These are phyloP conservation scores for Sthenelais limicola DNA, from an alignment of 2,888 invertebrate genomes.

Conservation along the genomic window DNA sequence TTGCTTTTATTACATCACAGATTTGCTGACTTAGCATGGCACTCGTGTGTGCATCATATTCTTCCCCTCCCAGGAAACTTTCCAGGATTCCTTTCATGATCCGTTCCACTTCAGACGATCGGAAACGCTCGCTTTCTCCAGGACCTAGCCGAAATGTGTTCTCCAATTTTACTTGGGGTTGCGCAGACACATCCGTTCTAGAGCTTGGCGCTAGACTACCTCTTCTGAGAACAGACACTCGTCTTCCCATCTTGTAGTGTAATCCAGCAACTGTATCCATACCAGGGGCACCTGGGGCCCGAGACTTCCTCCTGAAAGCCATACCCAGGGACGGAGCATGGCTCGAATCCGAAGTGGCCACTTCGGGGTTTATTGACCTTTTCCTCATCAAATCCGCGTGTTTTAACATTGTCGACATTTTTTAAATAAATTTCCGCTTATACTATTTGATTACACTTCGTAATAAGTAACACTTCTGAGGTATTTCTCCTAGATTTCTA, in stretches of 20 bases:
- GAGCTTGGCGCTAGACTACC: constrained; percentile 23
- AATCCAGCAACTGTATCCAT: constrained; percentile 18
- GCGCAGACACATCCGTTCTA: constrained; percentile 21
- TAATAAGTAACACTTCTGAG: too few species aligned
- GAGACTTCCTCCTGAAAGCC: constrained; percentile 2
- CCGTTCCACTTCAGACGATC: constrained; percentile 55
- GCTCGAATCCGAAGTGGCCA: too few species aligned
- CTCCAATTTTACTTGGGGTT: constrained; percentile 2
- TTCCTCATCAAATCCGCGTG: too few species aligned
- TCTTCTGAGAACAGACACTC: constrained; percentile 14
- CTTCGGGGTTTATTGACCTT: too few species aligned
- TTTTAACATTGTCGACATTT: too few species aligned
- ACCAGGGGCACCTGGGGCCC: not conserved
- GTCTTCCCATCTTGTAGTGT: constrained; percentile 30
- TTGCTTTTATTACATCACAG: constrained; percentile 62
- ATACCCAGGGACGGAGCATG: too few species aligned
- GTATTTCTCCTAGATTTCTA: too few species aligned
- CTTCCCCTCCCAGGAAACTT: constrained; percentile 61
- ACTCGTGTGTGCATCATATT: constrained; percentile 61
- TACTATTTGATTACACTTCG: too few species aligned
- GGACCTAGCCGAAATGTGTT: constrained; percentile 33
- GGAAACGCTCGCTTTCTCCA: constrained; percentile 56
- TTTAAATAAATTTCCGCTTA: too few species aligned
- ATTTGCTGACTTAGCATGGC: constrained; percentile 59
- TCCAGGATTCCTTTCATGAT: constrained; percentile 58